phyloP scores from a whole-genome alignment of 2,888 invertebrate species.

The Ethmia dodecea region DNA sequence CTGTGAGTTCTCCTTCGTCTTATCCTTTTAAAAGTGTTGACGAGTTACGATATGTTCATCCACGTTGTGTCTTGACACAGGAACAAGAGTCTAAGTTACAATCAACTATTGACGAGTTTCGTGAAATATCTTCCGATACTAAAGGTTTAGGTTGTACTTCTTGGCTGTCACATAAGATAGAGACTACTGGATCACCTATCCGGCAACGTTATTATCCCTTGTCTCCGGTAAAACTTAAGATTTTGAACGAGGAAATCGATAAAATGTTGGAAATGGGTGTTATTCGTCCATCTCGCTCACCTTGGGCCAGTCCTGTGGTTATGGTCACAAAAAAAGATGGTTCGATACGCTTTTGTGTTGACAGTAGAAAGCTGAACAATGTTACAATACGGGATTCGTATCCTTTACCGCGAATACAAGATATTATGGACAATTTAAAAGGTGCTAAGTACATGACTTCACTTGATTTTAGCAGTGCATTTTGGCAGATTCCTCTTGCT shows the following conservation, averaged over 20 bases:
- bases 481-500: conserved; percentile 7
- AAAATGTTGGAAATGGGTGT: conserved; percentile 17
- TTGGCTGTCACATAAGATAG: no score
- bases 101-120: no score
- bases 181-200: no score
- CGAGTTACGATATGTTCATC: no score
- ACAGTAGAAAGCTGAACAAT: conserved; percentile 15
- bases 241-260: conserved; percentile 13
- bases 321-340: conserved; percentile 12
- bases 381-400: conserved; percentile 16
- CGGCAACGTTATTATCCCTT: no score
- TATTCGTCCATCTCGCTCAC: conserved; percentile 14
- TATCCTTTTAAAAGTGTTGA: no score
- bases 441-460: conserved; percentile 2
- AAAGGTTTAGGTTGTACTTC: no score
- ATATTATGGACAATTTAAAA: not conserved
- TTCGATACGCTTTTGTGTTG: conserved; percentile 6
- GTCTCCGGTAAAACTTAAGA: no score
- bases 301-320: conserved; percentile 18
- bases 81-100: no score
- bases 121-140: no score
- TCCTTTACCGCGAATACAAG: conserved; percentile 7
- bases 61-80: no score
- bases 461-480: conserved; percentile 3
- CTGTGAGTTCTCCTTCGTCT: no score